Conservation (phyloP, 2,888 invertebrate genomes). For the Labia minor region DNA sequence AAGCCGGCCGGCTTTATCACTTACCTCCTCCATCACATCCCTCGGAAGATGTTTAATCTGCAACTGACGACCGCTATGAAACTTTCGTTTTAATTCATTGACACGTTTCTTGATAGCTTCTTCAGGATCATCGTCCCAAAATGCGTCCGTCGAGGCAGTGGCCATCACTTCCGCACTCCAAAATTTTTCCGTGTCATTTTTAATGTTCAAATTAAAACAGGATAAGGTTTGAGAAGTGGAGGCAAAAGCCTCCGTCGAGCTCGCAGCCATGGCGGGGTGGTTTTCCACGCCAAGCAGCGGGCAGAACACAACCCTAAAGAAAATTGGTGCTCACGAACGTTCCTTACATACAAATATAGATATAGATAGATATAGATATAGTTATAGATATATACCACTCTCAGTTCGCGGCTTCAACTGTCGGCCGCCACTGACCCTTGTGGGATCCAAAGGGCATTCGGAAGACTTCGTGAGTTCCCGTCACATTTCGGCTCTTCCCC, state of each 20-base stretch:
- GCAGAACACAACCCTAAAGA: too few species aligned
- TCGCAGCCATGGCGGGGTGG: constrained; percentile 30
- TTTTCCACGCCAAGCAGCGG: neutral
- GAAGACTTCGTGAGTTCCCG: too few species aligned
- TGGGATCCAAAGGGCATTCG: too few species aligned
- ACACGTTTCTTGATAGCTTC: constrained; percentile 34
- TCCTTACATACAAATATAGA: too few species aligned
- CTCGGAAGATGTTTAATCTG: constrained; percentile 37
- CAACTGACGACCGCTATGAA: constrained; percentile 36
- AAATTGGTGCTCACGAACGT: too few species aligned
- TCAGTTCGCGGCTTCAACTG: too few species aligned
- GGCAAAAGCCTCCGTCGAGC: constrained; percentile 33
- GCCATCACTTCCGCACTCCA: constrained; percentile 32
- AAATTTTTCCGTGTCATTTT: constrained; percentile 28
- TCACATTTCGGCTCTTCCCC: too few species aligned
- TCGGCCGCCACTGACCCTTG: too few species aligned
- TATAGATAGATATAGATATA: too few species aligned
- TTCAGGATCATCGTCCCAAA: constrained; percentile 34
- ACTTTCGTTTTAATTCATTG: constrained; percentile 34
- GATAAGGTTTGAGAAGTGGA: constrained; percentile 28
- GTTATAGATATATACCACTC: too few species aligned
- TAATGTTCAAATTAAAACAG: constrained; percentile 28
- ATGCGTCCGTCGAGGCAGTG: constrained; percentile 33
- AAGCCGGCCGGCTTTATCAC: constrained; percentile 20
- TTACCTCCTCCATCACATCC: constrained; percentile 37